A percentile compares a stretch with the other conserved stretches of the same genome.
phyloP scores from a whole-genome alignment of 2,113 vertebrate species.

The Cebus imitator region DNA sequence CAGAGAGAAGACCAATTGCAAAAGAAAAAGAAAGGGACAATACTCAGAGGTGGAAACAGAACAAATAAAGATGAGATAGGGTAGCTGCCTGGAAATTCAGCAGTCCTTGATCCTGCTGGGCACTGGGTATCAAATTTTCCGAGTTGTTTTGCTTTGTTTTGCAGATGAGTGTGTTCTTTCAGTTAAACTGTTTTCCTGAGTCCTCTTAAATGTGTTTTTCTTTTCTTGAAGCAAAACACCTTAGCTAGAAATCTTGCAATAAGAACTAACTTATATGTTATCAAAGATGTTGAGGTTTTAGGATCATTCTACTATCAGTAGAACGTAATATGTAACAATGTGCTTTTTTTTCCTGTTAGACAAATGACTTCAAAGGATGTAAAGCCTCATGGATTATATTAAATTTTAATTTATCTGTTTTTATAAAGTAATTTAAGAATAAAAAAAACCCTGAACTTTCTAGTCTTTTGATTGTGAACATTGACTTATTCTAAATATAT shows the following conservation, averaged over 20 bases:
- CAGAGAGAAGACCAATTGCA: neutral
- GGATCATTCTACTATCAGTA: neutral
- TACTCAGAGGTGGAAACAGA: neutral
- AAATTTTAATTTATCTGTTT: constrained; percentile 2
- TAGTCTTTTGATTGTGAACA: neutral
- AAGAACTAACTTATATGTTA: neutral
- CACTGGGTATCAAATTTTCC: neutral
- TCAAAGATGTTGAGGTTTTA: neutral
- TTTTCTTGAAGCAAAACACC: neutral
- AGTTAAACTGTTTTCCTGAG: neutral
- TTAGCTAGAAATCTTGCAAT: neutral
- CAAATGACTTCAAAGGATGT: neutral
- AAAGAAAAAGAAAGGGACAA: neutral
- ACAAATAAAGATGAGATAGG: neutral
- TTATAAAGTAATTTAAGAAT: neutral
- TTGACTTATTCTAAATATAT: constrained; percentile 22
- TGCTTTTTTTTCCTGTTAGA: neutral
- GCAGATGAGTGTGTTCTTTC: neutral
- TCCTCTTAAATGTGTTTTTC: neutral
- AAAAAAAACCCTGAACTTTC: neutral
- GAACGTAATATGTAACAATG: neutral
- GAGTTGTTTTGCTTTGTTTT: neutral
- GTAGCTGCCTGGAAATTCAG: neutral
- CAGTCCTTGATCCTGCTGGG: neutral
- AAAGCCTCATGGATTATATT: neutral